These are phyloP conservation scores for Poeciliopsis occidentalis DNA, from an alignment of 2,113 vertebrate species.

Conservation along the genomic window DNA sequence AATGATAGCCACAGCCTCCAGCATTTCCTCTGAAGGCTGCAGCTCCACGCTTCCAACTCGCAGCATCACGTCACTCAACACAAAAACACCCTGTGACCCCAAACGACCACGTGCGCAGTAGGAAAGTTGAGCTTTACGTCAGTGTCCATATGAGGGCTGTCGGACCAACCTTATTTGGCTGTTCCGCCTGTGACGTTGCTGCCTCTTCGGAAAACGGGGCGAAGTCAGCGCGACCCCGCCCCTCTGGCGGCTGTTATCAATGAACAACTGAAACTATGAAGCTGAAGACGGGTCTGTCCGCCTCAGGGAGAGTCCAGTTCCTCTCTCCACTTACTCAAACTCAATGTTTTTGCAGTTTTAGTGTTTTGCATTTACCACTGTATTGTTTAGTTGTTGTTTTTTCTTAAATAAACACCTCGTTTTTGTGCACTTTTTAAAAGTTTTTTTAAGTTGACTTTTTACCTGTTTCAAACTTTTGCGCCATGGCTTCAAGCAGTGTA, in stretches of 20 bases:
- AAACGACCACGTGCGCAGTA: slow-evolving; percentile 58
- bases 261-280: slow-evolving; percentile 60
- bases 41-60: slow-evolving; percentile 5
- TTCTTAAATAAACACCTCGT: background rate
- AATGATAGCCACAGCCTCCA: slow-evolving; percentile 5
- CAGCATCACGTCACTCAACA: slow-evolving; percentile 55
- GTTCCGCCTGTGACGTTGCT: slow-evolving; percentile 69
- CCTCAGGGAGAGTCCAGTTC: background rate
- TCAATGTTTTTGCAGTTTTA: background rate
- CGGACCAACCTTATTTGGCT: slow-evolving; percentile 67
- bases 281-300: slow-evolving; percentile 24
- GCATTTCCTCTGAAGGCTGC: slow-evolving; percentile 30
- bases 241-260: slow-evolving; percentile 50
- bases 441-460: slow-evolving; percentile 18
- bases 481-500: slow-evolving; percentile 54
- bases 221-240: slow-evolving; percentile 39
- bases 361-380: background rate
- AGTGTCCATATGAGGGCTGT: slow-evolving; percentile 70
- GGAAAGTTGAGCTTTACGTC: slow-evolving; percentile 61
- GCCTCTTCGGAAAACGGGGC: slow-evolving; percentile 65
- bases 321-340: background rate
- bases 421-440: background rate
- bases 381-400: background rate
- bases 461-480: slow-evolving; percentile 4
- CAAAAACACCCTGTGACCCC: slow-evolving; percentile 72